A percentile compares a stretch with the other conserved stretches of the same genome.
These are phyloP conservation scores for Oryctolagus cuniculus DNA, from an alignment of 2,113 vertebrate species.

Conservation along the genomic window DNA sequence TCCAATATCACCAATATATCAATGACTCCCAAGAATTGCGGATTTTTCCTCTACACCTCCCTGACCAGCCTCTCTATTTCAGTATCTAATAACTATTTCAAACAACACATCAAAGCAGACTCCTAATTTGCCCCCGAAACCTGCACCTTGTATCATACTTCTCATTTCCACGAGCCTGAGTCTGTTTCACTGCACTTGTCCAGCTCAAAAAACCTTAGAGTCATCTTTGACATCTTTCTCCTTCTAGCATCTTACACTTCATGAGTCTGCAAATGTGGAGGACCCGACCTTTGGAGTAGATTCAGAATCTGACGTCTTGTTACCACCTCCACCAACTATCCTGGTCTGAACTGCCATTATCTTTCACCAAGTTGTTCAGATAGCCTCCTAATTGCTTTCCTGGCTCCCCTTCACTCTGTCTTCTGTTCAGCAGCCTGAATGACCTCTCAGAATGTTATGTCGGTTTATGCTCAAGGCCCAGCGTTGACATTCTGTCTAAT, in stretches of 20 bases:
- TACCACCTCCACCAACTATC: neutral
- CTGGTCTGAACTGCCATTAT: neutral
- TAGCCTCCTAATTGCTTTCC: neutral
- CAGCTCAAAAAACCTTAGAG: neutral
- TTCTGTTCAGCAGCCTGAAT: neutral
- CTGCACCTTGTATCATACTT: neutral
- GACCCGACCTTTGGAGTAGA: neutral
- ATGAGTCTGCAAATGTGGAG: neutral
- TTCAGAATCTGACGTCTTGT: neutral
- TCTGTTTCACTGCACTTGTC: neutral
- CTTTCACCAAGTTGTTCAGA: neutral
- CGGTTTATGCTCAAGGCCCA: neutral
- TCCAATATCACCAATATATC: neutral
- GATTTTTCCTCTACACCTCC: neutral
- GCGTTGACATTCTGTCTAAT: neutral
- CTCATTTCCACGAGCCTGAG: neutral
- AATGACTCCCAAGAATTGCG: neutral
- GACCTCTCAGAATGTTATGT: neutral
- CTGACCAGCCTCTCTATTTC: neutral
- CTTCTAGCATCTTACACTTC: neutral
- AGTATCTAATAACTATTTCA: neutral
- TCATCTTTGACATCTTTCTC: neutral
- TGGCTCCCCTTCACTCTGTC: neutral
- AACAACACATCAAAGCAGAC: neutral
- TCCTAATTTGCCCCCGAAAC: neutral